Percentiles rank a stretch among this genome's conserved stretches.
Conservation (phyloP, 30 jellyfish, hydroid and myxozoan genomes). For the Sanderia malayensis region DNA sequence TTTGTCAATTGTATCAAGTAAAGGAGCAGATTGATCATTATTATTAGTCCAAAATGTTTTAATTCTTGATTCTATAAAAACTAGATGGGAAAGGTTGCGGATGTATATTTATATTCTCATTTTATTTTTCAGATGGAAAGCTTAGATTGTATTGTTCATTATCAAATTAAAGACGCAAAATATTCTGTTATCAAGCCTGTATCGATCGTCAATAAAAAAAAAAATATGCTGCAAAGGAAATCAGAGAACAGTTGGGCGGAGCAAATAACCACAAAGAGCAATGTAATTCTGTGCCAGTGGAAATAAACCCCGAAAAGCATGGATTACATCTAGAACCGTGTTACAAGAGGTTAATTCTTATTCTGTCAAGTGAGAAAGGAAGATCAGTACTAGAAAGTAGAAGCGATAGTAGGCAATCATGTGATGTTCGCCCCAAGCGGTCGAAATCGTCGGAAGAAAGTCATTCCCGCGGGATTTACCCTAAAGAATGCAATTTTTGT, state of each 20-base stretch:
- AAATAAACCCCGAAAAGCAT: too few species aligned
- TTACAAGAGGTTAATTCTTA: too few species aligned
- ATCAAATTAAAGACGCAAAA: conserved; percentile 15
- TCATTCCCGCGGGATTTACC: not conserved
- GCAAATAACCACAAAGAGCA: conserved; percentile 29
- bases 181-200: conserved; percentile 15
- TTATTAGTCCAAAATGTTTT: too few species aligned
- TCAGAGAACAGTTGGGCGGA: conserved; percentile 28
- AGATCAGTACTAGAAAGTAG: too few species aligned
- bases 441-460: not conserved
- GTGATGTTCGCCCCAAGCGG: not conserved
- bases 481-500: conserved; percentile 17
- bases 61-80: too few species aligned
- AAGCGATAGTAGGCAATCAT: too few species aligned
- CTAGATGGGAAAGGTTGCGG: too few species aligned
- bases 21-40: too few species aligned
- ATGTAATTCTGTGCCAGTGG: conserved; percentile 47
- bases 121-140: not conserved
- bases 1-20: too few species aligned
- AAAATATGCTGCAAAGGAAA: conserved; percentile 37
- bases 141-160: conserved; percentile 27
- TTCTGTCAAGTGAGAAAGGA: too few species aligned
- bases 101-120: too few species aligned
- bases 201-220: conserved; percentile 24
- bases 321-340: too few species aligned